Evolutionary conservation across 2,113 vertebrate genomes (phyloP).

Genomic region (Fregetta grallaria): DNA sequence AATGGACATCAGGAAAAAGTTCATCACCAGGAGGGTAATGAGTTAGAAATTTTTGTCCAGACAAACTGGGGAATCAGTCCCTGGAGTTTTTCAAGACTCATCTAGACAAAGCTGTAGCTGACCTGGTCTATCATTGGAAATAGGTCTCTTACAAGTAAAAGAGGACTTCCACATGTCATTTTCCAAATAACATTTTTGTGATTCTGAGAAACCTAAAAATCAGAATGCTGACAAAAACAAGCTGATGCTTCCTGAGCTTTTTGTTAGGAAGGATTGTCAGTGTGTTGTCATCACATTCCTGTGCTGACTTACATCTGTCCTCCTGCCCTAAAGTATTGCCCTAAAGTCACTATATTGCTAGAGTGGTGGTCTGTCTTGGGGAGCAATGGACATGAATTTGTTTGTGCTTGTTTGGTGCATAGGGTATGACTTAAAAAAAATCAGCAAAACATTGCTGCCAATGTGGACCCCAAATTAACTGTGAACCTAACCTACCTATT

Average conservation of each 20-base stretch:
- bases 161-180: background rate
- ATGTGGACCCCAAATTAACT: background rate
- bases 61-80: background rate
- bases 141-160: background rate
- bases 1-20: fast-evolving
- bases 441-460: background rate
- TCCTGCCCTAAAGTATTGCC: background rate
- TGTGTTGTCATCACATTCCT: background rate
- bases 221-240: background rate
- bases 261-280: background rate
- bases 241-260: background rate
- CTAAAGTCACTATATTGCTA: background rate
- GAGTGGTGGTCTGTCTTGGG: background rate
- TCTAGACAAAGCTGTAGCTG: background rate
- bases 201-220: background rate
- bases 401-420: background rate
- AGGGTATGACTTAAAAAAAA: background rate
- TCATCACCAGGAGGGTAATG: background rate
- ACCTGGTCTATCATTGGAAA: fast-evolving
- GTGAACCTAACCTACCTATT: background rate
- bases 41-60: background rate
- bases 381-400: background rate
- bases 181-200: background rate
- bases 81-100: background rate
- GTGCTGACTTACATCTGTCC: background rate